phyloP scores from a whole-genome alignment of 2,797 vertebrate species.

The Sciurus vulgaris region DNA sequence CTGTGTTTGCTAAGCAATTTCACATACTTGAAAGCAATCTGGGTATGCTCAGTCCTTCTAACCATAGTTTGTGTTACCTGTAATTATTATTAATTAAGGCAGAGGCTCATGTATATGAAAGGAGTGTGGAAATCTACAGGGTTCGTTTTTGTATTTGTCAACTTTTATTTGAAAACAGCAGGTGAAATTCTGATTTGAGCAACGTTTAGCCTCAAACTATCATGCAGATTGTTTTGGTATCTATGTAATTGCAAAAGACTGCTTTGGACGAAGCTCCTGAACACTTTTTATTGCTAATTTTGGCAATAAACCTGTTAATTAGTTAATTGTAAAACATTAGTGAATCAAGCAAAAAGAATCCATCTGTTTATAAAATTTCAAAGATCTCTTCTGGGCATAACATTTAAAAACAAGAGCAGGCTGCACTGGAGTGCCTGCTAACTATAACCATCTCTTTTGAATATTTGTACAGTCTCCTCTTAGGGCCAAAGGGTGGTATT shows the following conservation, averaged over 20 bases:
- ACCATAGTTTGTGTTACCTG: conserved; percentile 81
- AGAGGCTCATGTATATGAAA: conserved; percentile 85
- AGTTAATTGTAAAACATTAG: conserved; percentile 90
- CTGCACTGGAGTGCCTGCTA: conserved; percentile 77
- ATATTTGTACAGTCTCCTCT: conserved; percentile 63
- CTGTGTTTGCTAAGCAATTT: conserved; percentile 75
- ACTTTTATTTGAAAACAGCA: conserved; percentile 90
- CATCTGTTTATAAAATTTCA: conserved; percentile 90
- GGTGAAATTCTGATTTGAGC: conserved; percentile 88
- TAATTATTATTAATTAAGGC: conserved; percentile 89
- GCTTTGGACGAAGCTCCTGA: conserved; percentile 89
- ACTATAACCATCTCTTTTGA: conserved; percentile 73
- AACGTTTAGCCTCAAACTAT: conserved; percentile 89
- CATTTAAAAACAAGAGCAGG: conserved; percentile 82
- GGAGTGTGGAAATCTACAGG: conserved; percentile 85
- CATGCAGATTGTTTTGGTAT: conserved; percentile 87
- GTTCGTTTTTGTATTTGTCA: conserved; percentile 88
- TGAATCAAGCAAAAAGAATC: conserved; percentile 90
- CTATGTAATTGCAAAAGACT: conserved; percentile 88
- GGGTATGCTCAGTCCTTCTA: conserved; percentile 77
- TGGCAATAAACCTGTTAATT: conserved; percentile 91
- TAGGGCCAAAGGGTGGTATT: conserved; percentile 70
- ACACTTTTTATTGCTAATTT: conserved; percentile 91
- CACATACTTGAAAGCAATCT: conserved; percentile 82
- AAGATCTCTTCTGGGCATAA: conserved; percentile 89